These are phyloP conservation scores for Ursus arctos DNA, from an alignment of 2,113 vertebrate genomes.

Conservation along the genomic window DNA sequence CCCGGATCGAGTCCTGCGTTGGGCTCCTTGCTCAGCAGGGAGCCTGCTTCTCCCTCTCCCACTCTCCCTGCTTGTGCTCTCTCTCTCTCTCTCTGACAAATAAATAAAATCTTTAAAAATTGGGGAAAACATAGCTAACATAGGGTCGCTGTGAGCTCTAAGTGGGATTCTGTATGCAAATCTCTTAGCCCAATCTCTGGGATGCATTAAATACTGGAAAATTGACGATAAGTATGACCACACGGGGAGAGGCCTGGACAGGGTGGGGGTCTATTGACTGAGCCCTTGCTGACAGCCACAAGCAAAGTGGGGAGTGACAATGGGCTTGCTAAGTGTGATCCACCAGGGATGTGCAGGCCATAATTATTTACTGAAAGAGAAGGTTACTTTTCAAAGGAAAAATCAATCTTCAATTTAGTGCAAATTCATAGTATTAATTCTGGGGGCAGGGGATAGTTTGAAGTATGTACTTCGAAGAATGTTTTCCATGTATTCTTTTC, in stretches of 20 bases:
- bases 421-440: not conserved
- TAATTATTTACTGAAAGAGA: not conserved
- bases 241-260: accelerated
- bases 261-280: not conserved
- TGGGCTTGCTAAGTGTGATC: not conserved
- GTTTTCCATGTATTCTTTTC: not conserved
- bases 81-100: too few species aligned
- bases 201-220: not conserved
- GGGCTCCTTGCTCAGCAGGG: too few species aligned
- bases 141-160: not conserved
- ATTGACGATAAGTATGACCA: not conserved
- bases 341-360: not conserved
- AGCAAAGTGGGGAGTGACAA: too few species aligned
- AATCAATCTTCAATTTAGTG: not conserved
- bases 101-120: too few species aligned
- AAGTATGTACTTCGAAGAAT: not conserved
- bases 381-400: not conserved
- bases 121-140: too few species aligned
- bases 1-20: too few species aligned
- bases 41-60: too few species aligned
- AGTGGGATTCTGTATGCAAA: not conserved
- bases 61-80: too few species aligned
- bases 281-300: not conserved
- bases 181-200: not conserved
- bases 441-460: not conserved